Percentiles rank a stretch among this genome's conserved stretches.
These are phyloP conservation scores for Fragum whitleyi DNA, from an alignment of 2,888 invertebrate species.

Conservation along the genomic window DNA sequence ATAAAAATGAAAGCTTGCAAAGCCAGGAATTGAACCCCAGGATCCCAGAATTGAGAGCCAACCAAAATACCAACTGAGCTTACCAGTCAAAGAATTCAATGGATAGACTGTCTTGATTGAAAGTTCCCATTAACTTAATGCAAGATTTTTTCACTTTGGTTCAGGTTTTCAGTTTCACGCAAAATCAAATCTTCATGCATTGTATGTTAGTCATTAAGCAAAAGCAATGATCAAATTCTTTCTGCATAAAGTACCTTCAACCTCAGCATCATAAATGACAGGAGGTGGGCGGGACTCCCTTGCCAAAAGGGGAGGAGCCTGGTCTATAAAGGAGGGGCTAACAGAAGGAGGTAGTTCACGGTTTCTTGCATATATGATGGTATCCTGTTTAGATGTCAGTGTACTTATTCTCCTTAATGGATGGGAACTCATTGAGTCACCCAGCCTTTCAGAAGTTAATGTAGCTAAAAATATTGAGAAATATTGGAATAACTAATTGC, in stretches of 20 bases:
- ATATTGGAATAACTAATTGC: too few species aligned
- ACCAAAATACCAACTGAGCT: too few species aligned
- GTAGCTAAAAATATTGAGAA: background rate
- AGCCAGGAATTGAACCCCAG: too few species aligned
- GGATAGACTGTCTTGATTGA: too few species aligned
- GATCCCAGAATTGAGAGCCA: too few species aligned
- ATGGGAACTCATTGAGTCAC: background rate
- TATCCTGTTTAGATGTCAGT: background rate
- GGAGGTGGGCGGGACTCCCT: slow-evolving; percentile 62
- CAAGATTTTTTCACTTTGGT: too few species aligned
- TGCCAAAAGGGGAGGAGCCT: slow-evolving; percentile 31
- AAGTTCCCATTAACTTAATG: too few species aligned
- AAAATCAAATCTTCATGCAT: too few species aligned
- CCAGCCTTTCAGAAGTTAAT: background rate
- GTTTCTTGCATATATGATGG: background rate
- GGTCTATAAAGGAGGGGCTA: slow-evolving; percentile 35
- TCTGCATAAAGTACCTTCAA: slow-evolving; percentile 46
- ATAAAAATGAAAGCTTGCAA: too few species aligned
- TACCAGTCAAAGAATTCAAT: too few species aligned
- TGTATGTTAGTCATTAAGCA: too few species aligned
- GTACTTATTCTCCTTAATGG: slow-evolving; percentile 7
- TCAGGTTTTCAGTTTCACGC: too few species aligned
- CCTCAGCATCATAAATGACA: slow-evolving; percentile 61
- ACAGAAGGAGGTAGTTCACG: slow-evolving; percentile 3
- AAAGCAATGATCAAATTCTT: background rate